A percentile compares a stretch with the other conserved stretches of the same genome.
Evolutionary conservation across 2,888 invertebrate genomes (phyloP).

Genomic region (Nineta flava): DNA sequence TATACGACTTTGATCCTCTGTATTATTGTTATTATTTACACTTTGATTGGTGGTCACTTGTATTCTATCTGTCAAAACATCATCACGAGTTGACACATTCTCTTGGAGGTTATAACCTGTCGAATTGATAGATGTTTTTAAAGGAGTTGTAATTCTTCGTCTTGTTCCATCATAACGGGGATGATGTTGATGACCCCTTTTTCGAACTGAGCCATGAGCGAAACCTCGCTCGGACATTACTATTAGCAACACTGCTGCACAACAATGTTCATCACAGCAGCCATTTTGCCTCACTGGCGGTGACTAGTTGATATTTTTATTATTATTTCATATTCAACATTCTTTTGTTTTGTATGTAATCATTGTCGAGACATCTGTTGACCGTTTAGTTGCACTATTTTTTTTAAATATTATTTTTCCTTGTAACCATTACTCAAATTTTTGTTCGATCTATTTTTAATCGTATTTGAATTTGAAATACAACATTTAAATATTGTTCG

Average conservation of each 20-base stretch:
- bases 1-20: neutral
- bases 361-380: slow-evolving; percentile 5
- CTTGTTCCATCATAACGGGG: slow-evolving; percentile 39
- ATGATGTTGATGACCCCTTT: slow-evolving; percentile 62
- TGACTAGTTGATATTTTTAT: slow-evolving; percentile 10
- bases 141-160: slow-evolving; percentile 28
- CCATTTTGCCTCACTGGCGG: slow-evolving; percentile 40
- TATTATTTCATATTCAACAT: too few species aligned
- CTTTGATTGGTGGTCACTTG: neutral
- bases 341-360: slow-evolving; percentile 19
- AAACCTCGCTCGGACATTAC: slow-evolving; percentile 18
- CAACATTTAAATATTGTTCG: too few species aligned
- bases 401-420: neutral
- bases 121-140: slow-evolving; percentile 20
- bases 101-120: slow-evolving; percentile 7
- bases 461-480: too few species aligned
- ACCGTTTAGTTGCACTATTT: neutral
- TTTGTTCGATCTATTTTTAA: too few species aligned
- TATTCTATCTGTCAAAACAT: slow-evolving; percentile 6
- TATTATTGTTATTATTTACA: neutral
- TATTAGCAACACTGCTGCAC: slow-evolving; percentile 16
- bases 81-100: slow-evolving; percentile 2
- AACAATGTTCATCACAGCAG: slow-evolving; percentile 35
- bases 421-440: too few species aligned
- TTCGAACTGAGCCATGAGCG: slow-evolving; percentile 42